Base-by-base conservation (phyloP, 2,888 invertebrate genomes). In the Phalera bucephala region DNA sequence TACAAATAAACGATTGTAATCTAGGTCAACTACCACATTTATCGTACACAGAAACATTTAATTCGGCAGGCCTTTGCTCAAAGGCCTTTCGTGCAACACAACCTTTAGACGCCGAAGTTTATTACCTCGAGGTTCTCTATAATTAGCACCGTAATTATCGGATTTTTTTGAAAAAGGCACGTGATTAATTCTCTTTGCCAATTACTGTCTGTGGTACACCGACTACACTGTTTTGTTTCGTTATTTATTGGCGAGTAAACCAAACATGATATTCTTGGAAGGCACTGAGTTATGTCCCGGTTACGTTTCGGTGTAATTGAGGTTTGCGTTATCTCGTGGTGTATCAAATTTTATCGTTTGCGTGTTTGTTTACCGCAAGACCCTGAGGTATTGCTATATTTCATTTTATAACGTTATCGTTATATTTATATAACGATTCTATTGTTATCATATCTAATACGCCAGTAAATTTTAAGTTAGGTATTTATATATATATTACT, bases 11-110 rank as follows among this genome's bases (percentile, higher is more conserved):
- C n/a, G n/a, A 61, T 52, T 55, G 56, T 44, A 52, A 67, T 61
- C 52, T 65, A 40, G 67, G 67, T 58, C 56, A 63, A 60, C 46
- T 41, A 42, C 61, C 45, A 32, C 48, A 47, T 60, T 67, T 38
- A 38, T 53, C 37, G 33, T 40, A 42, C 20, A 30, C 30, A 42
- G 31, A 38, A 40, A 26, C 37, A 34, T 43, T 40, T 45, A 45
- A 48, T 51, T 52, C 7, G 23, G 31, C 20, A 31, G 29, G 40
- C 32, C 41, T 50, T 40, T 36, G 29, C 26, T 34, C 31, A 29
- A 38, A 38, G 28, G 31, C 35, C 25, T 31, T 17, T 28, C 23
- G 31, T 38, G 52, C 38, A 40, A 38, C 29, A 30, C 23, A 45
- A 43, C 39, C 42, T 45, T 44, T 40, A 34, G 13, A 33, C 31